Evolutionary conservation across 2,888 invertebrate species (phyloP).

Genomic region (Hybos culiciformis): DNA sequence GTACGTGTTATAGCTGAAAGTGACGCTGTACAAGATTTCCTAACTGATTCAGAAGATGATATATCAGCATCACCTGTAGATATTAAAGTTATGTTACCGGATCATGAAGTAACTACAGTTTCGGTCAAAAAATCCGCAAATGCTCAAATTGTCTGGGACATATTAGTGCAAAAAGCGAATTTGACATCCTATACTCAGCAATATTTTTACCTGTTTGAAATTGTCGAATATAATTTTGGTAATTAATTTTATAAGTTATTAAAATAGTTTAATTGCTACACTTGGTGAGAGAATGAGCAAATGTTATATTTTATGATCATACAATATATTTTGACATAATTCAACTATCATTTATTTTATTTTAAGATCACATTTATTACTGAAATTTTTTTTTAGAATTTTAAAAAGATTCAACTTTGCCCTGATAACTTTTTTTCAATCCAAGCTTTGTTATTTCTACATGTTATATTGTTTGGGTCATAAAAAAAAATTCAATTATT

Average conservation of each 20-base stretch:
- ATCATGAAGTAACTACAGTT: constrained; percentile 78
- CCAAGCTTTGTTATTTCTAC: too few species aligned
- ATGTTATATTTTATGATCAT: too few species aligned
- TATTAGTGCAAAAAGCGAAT: constrained; percentile 70
- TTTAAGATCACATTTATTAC: too few species aligned
- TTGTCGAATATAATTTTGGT: constrained; percentile 95
- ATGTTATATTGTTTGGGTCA: too few species aligned
- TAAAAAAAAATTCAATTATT: too few species aligned
- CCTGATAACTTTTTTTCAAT: too few species aligned
- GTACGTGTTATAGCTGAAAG: constrained; percentile 96
- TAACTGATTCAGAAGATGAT: constrained; percentile 82
- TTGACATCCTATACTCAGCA: constrained; percentile 68
- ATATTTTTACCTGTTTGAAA: constrained; percentile 93
- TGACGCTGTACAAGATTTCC: constrained; percentile 93
- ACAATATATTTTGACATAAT: too few species aligned
- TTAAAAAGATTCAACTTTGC: too few species aligned
- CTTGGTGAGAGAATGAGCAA: too few species aligned
- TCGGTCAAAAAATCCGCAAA: constrained; percentile 77
- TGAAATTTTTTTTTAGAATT: too few species aligned
- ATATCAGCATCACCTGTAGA: constrained; percentile 61
- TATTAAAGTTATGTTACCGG: constrained; percentile 72
- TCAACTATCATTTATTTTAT: too few species aligned
- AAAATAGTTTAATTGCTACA: too few species aligned
- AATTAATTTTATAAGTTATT: constrained; percentile 28
- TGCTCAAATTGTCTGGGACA: constrained; percentile 81